Evolutionary conservation across 2,113 vertebrate species (phyloP), one percentile per base, ranked within the genome.

Genomic region (Seriola rivoliana): DNA sequence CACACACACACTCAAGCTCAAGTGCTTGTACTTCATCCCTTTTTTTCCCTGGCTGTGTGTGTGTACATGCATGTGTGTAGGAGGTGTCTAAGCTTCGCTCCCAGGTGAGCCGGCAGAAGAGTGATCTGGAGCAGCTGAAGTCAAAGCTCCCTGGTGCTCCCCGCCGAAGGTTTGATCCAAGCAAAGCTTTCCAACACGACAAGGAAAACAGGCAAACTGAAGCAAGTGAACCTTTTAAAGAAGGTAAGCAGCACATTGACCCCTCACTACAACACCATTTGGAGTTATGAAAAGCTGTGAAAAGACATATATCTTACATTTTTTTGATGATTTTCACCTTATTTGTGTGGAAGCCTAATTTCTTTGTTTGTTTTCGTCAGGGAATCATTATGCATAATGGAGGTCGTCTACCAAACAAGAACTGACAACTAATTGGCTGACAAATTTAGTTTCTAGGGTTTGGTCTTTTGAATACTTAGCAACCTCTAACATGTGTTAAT

Each of bases 121-220:
- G 90, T 21, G 91, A 96, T 82, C 89, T 97, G 81, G 95, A 96
- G 23, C 95, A 97, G 59, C 55, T 97, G 12, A 85, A 93, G 89
- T 89, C 91, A 8, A 87, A 86, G 46, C 69, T 78, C 77, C 71
- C 94, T 81, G 54, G 94, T 10, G 92, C 57, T 82, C 54, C 95
- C n/a, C 73, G 59, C 46, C 85, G 71, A 66, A 92, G 57, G 71
- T 98, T 98, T 89, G 96, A 98, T 94, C 96, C 97, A 88, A 96
- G 96, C 81, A 97, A 97, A 94, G 97, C 97, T 85, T 99, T 99
- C 85, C 95, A 96, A 64, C 95, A 97, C 23, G 88, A 95, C 88
- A 99, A 99, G 93, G 97, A 99, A 92, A 99, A 99, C 62, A 68
- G 94, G 82, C 85, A 84, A 82, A 94, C 80, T 3, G 93, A 95